Base-by-base conservation (phyloP, 2,888 invertebrate genomes). In the Eustalomyia histrio region DNA sequence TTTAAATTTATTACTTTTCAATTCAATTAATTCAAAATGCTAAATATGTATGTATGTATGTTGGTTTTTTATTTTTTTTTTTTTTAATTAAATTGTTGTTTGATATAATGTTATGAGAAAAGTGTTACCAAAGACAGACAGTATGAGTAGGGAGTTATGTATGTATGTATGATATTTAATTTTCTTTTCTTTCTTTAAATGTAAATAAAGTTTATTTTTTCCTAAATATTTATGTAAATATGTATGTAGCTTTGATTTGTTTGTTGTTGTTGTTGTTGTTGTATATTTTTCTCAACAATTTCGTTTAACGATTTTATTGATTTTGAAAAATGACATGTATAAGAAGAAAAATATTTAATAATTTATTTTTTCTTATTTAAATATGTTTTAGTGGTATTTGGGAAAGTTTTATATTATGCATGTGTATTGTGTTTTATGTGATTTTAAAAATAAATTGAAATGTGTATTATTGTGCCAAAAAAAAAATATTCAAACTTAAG, bases 341-440 rank as follows among this genome's bases (percentile, higher is more conserved):
- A n/a, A 33, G n/a, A 39, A 39, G 17, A 39, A 60, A 60, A 60
- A 60, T 39, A 39, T 12, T 39, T n/a, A 47, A 47, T 47, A 1
- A 47, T 47, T 47, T 39, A 29, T 12, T 12, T n/a, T n/a, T n/a
- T 39, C 39, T 39, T 39, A 39, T 39, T 39, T 39, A 12, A 10
- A 29, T 29, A 29, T 4, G 7, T 29, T 29, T n/a, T n/a, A n/a
- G n/a, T n/a, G n/a, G n/a, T n/a, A n/a, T n/a, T n/a, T n/a, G n/a
- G n/a, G n/a, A n/a, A 35, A 35, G 35, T 35, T n/a, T n/a, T 35
- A 9, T 35, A 35, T 35, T 35, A 10, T 35, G 24, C 24, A 0
- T 71, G 61, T 61, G 35, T 60, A n/a, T 53, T 16, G 16, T 50
- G 72, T 43, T 24, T 18, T 47, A 50, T n/a, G n/a, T n/a, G n/a